phyloP scores from a whole-genome alignment of 2,113 vertebrate species.

The Monopterus albus region DNA sequence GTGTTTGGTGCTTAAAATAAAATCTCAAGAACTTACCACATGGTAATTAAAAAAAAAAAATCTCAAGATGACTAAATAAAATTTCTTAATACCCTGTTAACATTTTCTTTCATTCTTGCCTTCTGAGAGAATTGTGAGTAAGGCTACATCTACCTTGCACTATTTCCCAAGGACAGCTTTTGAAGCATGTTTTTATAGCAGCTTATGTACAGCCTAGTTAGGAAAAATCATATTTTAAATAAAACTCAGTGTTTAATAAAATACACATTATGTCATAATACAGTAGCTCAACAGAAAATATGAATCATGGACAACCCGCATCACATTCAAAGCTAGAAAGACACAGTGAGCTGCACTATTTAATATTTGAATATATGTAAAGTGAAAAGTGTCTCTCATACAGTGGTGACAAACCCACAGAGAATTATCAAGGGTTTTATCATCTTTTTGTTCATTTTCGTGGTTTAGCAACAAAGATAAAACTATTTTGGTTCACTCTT shows the following conservation, averaged over 20 bases:
- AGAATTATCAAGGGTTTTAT: too few species aligned
- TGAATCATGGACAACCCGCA: too few species aligned
- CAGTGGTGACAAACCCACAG: not conserved
- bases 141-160: not conserved
- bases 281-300: not conserved
- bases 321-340: too few species aligned
- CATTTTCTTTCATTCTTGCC: not conserved
- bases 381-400: too few species aligned
- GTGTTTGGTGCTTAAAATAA: not conserved
- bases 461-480: too few species aligned
- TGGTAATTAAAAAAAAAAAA: not conserved
- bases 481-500: too few species aligned
- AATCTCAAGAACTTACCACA: too few species aligned
- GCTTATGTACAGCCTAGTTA: not conserved
- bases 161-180: slow-evolving; percentile 13
- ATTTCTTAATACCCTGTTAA: not conserved
- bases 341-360: too few species aligned
- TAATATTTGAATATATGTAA: too few species aligned
- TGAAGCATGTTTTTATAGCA: too few species aligned
- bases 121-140: not conserved
- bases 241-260: not conserved
- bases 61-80: not conserved
- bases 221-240: too few species aligned
- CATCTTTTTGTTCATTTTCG: too few species aligned
- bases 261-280: not conserved